phyloP scores from a whole-genome alignment of 2,888 invertebrate species.

The Acanthosepion esculentum region DNA sequence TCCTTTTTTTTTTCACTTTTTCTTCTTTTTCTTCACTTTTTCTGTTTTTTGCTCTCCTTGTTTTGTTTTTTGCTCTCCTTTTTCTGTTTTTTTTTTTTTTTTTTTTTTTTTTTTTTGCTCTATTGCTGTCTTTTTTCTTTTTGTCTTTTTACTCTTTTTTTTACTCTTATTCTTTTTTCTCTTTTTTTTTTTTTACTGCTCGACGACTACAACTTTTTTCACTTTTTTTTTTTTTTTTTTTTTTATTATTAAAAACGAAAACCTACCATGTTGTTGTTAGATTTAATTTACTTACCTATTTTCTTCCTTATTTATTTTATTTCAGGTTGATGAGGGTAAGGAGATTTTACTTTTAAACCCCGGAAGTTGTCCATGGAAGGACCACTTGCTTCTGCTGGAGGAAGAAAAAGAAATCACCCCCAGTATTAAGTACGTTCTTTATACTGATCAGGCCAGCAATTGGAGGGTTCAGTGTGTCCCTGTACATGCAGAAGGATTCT shows the following conservation, averaged over 20 bases:
- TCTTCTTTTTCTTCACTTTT: no score
- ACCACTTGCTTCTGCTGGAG: conserved; percentile 89
- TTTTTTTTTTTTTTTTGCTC: no score
- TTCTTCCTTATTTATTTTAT: no score
- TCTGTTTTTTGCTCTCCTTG: no score
- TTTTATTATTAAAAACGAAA: background rate
- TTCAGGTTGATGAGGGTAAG: conserved; percentile 83
- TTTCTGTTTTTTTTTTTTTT: no score
- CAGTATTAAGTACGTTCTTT: conserved; percentile 77
- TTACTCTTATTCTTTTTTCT: no score
- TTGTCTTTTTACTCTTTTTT: no score
- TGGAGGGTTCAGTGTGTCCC: conserved; percentile 94
- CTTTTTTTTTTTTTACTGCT: no score
- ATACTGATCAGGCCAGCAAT: conserved; percentile 79
- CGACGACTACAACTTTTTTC: background rate
- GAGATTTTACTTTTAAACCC: conserved; percentile 84
- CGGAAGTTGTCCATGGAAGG: conserved; percentile 90
- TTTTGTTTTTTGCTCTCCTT: no score
- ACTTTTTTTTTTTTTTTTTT: background rate
- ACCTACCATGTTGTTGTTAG: background rate
- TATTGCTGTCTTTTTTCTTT: no score
- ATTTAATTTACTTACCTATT: background rate
- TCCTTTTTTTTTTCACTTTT: no score
- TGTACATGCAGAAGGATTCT: conserved; percentile 65
- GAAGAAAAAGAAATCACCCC: conserved; percentile 79